Base-by-base conservation (phyloP, 1,140 invertebrate genomes). In the Cotesia glomerata region DNA sequence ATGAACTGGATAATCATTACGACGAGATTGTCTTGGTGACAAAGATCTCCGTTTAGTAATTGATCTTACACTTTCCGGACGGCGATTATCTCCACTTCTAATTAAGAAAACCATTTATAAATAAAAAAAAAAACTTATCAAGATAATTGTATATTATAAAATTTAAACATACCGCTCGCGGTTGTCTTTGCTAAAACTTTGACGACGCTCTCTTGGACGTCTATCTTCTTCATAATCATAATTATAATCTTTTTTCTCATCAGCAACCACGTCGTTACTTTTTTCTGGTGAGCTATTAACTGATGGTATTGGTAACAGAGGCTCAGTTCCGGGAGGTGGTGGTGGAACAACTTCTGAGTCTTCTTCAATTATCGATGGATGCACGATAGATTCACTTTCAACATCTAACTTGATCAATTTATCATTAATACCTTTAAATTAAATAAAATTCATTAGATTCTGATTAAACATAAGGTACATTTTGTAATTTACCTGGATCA, bases 291-390 rank as follows among this genome's bases (percentile, higher is more conserved):
- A 78, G 18, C 67, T 78, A 45, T 76, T 58, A 71, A 82, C 75
- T 18, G 79, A 75, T 58, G 85, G 84, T 51, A 86, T 87, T n/a
- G 86, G 85, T 18, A 87, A 74, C 3, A 87, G 75, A 2, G 86
- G 85, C 68, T 87, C 86, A 52, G 86, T 87, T 32, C 86, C 86
- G 62, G 86, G 86, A 72, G 86, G 86, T 16, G 84, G 85, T 73
- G 85, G 86, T 52, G 54, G 51, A 13, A 66, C 14, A 11, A 86
- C 84, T 71, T 87, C 85, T 8, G 82, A 77, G 70, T 86, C 85
- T 5, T 86, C 84, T 1, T 84, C 84, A 9, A 74, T 63, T 45
- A 74, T 74, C 52, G 83, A 61, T 75, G 85, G 13, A 54, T 54
- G 14, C 11, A 85, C 36, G 80, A 72, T 35, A 78, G 69, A 7